These are phyloP conservation scores for Bombus confusus DNA, from an alignment of 1,140 invertebrate genomes.

Conservation along the genomic window DNA sequence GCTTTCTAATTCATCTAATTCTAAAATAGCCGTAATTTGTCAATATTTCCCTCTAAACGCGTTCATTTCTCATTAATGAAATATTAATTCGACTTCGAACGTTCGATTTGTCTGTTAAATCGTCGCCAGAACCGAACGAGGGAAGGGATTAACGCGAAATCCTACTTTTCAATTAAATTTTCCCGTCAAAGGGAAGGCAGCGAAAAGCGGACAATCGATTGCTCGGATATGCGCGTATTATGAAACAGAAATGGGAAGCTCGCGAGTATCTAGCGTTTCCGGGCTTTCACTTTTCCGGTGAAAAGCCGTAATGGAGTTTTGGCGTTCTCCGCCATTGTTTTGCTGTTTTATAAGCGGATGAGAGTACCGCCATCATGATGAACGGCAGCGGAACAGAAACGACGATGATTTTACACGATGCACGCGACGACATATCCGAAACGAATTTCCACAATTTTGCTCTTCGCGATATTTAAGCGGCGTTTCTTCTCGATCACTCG, in stretches of 20 bases:
- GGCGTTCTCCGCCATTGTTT: conserved; percentile 57
- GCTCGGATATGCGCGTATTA: not conserved
- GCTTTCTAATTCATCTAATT: too few relatives aligned
- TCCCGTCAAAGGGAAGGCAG: not conserved
- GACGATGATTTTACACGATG: not conserved
- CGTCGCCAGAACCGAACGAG: not conserved
- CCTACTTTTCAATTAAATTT: conserved; percentile 15
- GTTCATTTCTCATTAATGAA: not conserved
- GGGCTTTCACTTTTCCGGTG: conserved; percentile 37
- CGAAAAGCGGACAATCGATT: conserved; percentile 24
- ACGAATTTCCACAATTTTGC: not conserved
- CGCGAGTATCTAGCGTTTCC: not conserved
- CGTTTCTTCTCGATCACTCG: not conserved
- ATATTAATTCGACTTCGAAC: not conserved
- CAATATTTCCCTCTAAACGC: not conserved
- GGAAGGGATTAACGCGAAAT: not conserved
- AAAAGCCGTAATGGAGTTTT: conserved; percentile 60
- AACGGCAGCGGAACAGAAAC: not conserved
- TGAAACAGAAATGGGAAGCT: conserved; percentile 7
- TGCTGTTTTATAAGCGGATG: conserved; percentile 59
- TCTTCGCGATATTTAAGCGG: not conserved
- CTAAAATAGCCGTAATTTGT: not conserved
- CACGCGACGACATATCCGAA: too few relatives aligned
- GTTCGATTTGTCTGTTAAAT: not conserved
- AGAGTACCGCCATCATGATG: conserved; percentile 21